phyloP scores from a whole-genome alignment of 2,888 invertebrate genomes.

The Nudaria mundana region DNA sequence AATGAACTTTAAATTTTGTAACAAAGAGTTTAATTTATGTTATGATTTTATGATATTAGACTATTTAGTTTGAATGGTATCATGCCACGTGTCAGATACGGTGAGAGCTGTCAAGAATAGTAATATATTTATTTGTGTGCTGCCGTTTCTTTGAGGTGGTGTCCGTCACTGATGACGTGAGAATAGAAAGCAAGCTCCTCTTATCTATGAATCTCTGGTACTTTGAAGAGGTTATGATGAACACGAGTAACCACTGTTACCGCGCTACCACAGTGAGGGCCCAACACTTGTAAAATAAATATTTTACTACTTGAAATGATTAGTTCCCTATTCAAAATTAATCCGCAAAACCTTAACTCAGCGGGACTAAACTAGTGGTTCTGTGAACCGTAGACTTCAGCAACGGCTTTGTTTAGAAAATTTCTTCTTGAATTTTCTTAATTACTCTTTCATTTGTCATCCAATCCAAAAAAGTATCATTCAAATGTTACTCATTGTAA shows the following conservation, averaged over 20 bases:
- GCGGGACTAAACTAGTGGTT: no score
- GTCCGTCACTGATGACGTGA: constrained; percentile 58
- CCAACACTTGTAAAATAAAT: no score
- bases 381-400: no score
- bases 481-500: no score
- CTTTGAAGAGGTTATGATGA: background rate
- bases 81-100: constrained; percentile 65
- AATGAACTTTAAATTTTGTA: constrained; percentile 21
- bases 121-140: constrained; percentile 70
- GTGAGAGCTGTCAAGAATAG: constrained; percentile 70
- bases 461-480: no score
- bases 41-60: background rate
- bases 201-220: constrained; percentile 22
- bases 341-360: no score
- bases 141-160: constrained; percentile 30
- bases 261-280: no score
- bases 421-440: no score
- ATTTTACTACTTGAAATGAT: no score
- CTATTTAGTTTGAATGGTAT: constrained; percentile 49
- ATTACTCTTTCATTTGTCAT: background rate
- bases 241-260: no score
- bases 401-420: no score
- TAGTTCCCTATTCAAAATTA: no score
- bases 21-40: constrained; percentile 25
- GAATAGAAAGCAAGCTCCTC: constrained; percentile 34